phyloP scores from a whole-genome alignment of 2,113 vertebrate genomes.

The Leptosomus discolor region DNA sequence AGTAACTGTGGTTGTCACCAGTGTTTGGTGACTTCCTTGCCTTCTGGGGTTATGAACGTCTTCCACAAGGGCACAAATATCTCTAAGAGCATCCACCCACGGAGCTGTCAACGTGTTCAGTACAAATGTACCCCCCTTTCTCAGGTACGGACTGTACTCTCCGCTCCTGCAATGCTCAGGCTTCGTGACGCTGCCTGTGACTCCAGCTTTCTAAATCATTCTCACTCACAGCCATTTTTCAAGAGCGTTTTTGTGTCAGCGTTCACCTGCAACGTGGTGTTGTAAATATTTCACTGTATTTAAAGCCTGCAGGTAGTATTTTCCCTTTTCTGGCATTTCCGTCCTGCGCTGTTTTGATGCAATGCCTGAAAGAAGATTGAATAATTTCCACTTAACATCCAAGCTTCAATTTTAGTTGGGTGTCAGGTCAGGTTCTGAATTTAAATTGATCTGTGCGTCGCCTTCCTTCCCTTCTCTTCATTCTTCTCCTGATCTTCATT shows the following conservation, averaged over 20 bases:
- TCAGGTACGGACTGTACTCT: background rate
- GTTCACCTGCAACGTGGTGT: background rate
- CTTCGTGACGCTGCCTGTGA: background rate
- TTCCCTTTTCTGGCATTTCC: background rate
- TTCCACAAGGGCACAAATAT: background rate
- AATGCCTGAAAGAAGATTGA: background rate
- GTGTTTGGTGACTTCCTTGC: background rate
- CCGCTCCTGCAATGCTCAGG: background rate
- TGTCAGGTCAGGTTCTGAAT: background rate
- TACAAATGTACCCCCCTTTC: background rate
- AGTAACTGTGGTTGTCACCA: background rate
- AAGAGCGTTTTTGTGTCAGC: background rate
- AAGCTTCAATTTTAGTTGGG: background rate
- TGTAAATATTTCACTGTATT: background rate
- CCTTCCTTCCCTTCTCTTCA: background rate
- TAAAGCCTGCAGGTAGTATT: background rate
- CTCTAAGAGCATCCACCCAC: background rate
- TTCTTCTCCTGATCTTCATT: background rate
- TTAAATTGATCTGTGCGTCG: background rate
- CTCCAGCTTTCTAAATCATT: background rate
- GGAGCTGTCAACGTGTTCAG: background rate
- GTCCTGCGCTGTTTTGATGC: background rate
- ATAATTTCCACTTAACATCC: background rate
- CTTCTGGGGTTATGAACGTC: background rate
- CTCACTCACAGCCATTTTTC: background rate